Conservation (phyloP, 2,797 vertebrate genomes). For the Crax fasciolata region DNA sequence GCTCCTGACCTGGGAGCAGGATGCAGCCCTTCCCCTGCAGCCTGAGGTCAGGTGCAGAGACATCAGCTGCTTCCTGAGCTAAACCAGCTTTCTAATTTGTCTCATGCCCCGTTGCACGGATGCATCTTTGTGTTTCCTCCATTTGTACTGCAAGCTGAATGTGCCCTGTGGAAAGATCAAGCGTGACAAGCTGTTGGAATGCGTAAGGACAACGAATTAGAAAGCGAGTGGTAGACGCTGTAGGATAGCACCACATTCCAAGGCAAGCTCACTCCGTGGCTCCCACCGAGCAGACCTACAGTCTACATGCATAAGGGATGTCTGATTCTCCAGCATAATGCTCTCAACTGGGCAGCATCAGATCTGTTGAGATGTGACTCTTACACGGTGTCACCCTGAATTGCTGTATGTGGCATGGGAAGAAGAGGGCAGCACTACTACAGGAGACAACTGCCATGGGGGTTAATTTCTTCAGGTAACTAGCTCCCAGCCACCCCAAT, state of each 20-base stretch:
- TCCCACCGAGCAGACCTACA: neutral
- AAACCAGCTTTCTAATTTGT: conserved; percentile 1
- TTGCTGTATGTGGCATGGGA: neutral
- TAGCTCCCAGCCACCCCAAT: neutral
- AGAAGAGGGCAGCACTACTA: neutral
- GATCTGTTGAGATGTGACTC: neutral
- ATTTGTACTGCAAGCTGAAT: neutral
- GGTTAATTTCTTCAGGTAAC: neutral
- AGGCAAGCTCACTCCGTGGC: neutral
- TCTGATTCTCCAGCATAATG: neutral
- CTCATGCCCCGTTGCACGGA: neutral
- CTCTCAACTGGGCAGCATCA: neutral
- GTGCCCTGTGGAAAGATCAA: conserved; percentile 1
- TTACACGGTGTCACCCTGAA: neutral
- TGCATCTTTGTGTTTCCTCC: neutral
- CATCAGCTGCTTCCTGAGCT: neutral
- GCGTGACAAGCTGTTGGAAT: conserved; percentile 21
- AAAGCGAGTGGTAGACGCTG: neutral
- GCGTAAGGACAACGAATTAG: conserved; percentile 19
- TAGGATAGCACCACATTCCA: conserved; percentile 23
- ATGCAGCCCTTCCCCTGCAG: neutral
- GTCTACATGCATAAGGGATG: neutral
- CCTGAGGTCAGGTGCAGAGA: conserved; percentile 16
- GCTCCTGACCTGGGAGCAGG: neutral
- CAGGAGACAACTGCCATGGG: neutral